Conservation (phyloP, 2,113 vertebrate species). For the Corynorhinus townsendii region DNA sequence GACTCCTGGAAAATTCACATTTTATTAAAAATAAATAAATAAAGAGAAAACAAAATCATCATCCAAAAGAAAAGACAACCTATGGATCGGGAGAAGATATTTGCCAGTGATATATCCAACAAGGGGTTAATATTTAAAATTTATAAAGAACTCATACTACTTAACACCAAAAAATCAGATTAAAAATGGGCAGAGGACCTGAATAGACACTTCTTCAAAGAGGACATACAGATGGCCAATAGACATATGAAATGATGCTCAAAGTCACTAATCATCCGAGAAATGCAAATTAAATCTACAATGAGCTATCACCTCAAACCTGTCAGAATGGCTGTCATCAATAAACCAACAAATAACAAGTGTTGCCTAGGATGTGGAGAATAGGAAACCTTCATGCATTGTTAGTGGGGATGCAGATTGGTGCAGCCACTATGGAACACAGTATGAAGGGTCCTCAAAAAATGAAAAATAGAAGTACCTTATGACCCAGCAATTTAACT, state of each 20-base stretch:
- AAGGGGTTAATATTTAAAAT: background rate
- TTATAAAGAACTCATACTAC: background rate
- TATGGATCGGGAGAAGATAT: background rate
- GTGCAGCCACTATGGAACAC: background rate
- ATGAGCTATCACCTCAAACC: background rate
- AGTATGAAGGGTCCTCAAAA: background rate
- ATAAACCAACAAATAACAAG: background rate
- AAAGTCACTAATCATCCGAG: background rate
- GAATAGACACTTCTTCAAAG: background rate
- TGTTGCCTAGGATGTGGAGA: background rate
- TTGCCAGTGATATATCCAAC: background rate
- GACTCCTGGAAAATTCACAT: background rate
- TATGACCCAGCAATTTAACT: background rate
- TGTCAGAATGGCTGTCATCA: background rate
- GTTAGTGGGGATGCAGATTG: background rate
- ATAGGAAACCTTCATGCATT: background rate
- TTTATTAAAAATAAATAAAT: background rate
- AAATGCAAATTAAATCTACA: background rate
- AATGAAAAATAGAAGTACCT: background rate
- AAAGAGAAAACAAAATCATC: background rate
- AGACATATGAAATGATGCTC: background rate
- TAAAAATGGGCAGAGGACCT: background rate
- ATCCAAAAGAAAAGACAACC: background rate
- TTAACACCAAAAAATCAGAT: background rate
- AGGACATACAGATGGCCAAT: background rate